These are phyloP conservation scores for Scaptomyza polygonia DNA, from an alignment of 2,888 invertebrate genomes.

Conservation along the genomic window DNA sequence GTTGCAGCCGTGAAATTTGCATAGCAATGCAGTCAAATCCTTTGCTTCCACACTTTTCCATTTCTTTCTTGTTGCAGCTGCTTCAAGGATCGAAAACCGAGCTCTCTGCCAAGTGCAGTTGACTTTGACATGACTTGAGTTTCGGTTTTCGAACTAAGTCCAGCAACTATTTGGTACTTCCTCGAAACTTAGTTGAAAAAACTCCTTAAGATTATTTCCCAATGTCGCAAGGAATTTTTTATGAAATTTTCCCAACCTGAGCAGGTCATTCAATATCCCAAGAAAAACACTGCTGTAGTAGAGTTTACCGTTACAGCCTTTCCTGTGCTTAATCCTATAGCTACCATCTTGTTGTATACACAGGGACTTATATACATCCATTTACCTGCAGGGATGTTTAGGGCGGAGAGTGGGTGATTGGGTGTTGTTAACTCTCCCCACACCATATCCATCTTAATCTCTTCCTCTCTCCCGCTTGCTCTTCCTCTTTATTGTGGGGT, in stretches of 20 bases:
- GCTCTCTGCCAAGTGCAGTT: not conserved
- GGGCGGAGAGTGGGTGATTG: constrained; percentile 2
- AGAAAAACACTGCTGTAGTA: not conserved
- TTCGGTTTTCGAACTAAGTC: not conserved
- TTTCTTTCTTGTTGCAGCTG: constrained; percentile 13
- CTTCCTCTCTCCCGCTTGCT: not conserved
- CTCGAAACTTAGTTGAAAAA: not conserved
- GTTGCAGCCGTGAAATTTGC: constrained; percentile 42
- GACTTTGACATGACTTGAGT: not conserved
- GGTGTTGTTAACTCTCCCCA: not conserved
- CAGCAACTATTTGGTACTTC: not conserved
- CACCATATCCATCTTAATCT: not conserved
- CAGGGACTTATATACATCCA: not conserved
- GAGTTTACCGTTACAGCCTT: not conserved
- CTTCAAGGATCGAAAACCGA: constrained; percentile 15
- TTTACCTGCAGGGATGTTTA: constrained; percentile 32
- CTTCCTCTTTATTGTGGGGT: not conserved
- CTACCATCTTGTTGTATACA: constrained; percentile 36
- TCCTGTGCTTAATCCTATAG: constrained; percentile 13
- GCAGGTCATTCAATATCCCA: not conserved
- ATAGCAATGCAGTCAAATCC: constrained; percentile 50
- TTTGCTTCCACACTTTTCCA: not conserved
- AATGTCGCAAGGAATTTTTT: too few species aligned
- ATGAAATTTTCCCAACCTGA: too few species aligned
- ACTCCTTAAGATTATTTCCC: too few species aligned